Percentiles rank a stretch among this genome's conserved stretches.
These are phyloP conservation scores for Aphidius gifuensis DNA, from an alignment of 1,140 invertebrate genomes.

Conservation along the genomic window DNA sequence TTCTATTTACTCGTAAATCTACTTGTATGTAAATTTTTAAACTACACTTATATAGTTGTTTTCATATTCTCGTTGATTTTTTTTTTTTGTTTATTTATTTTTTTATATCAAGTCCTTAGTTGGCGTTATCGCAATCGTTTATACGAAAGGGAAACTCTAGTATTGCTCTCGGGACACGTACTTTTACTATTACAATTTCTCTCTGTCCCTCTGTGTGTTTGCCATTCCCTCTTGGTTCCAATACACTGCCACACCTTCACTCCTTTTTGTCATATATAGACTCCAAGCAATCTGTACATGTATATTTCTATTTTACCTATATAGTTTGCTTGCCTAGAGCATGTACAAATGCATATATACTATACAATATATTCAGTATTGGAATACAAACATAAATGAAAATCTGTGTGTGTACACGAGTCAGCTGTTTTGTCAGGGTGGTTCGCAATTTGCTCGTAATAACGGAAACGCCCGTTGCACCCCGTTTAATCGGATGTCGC, in stretches of 20 bases:
- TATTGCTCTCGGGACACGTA: constrained; percentile 26
- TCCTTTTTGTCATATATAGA: too few species aligned
- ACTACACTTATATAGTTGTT: constrained; percentile 23
- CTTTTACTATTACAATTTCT: constrained; percentile 21
- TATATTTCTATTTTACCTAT: too few species aligned
- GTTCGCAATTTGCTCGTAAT: constrained; percentile 39
- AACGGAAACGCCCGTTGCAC: constrained; percentile 34
- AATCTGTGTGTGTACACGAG: constrained; percentile 24
- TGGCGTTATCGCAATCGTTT: constrained; percentile 23
- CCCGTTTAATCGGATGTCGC: constrained; percentile 40
- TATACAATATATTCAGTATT: neutral
- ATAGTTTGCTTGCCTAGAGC: too few species aligned
- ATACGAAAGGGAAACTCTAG: constrained; percentile 21
- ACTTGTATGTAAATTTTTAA: constrained; percentile 20
- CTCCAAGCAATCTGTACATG: too few species aligned
- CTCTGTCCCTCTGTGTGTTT: neutral
- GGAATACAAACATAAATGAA: neutral
- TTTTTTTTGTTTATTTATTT: constrained; percentile 1
- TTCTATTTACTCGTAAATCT: neutral
- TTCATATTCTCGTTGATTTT: constrained; percentile 24
- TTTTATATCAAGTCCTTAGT: constrained; percentile 14
- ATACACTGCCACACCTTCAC: neutral
- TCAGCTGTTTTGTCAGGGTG: constrained; percentile 38
- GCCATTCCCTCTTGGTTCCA: constrained; percentile 5
- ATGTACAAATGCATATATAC: neutral